phyloP scores from a whole-genome alignment of 2,113 vertebrate genomes.

The Nothocercus nigrocapillus region DNA sequence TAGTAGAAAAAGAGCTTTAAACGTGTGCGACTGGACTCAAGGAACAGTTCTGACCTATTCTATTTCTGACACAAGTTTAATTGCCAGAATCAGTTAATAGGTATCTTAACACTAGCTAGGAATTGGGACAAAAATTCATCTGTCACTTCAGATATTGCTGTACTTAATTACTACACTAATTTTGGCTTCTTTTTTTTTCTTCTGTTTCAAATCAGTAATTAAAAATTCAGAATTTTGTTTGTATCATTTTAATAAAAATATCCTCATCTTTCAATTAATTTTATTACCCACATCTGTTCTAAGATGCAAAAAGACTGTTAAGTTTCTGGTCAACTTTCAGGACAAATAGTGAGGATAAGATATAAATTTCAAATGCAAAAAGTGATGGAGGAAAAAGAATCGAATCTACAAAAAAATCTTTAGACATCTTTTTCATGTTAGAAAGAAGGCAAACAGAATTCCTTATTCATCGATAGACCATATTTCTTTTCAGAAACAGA shows the following conservation, averaged over 20 bases:
- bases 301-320: background rate
- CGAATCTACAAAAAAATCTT: background rate
- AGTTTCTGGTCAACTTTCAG: background rate
- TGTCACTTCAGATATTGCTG: background rate
- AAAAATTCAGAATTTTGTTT: background rate
- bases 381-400: background rate
- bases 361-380: background rate
- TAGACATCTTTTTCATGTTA: background rate
- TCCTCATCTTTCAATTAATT: background rate
- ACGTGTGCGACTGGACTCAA: background rate
- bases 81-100: background rate
- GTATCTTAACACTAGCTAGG: slow-evolving; percentile 27
- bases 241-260: background rate
- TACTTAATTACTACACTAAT: background rate
- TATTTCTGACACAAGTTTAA: background rate
- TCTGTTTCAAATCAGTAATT: background rate
- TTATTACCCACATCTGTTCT: background rate
- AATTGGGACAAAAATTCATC: background rate
- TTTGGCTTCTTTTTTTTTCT: background rate
- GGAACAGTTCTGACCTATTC: background rate
- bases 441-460: background rate
- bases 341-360: background rate
- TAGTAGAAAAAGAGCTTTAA: background rate
- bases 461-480: background rate
- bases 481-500: background rate